Evolutionary conservation across 2,888 invertebrate species (phyloP), one percentile per base, ranked within the genome.

Genomic region (Antheraea yamamai): DNA sequence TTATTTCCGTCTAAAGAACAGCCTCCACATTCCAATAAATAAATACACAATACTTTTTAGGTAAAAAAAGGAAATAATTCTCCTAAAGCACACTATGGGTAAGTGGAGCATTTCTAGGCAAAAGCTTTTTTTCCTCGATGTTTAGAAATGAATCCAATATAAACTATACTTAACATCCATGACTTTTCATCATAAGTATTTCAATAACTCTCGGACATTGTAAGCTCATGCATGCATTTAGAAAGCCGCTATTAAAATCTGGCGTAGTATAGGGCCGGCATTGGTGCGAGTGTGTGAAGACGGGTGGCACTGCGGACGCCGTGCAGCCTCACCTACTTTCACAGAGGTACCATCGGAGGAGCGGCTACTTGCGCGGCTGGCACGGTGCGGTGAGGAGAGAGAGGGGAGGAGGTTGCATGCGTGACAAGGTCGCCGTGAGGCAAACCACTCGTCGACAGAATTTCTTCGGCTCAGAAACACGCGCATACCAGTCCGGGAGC

Each of bases 401-500:
- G 35, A 39, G 35, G 35, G 79, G 83, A 81, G 85, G 83, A 85
- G 80, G 86, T 86, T 84, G 88, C 83, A 85, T 82, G 81, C 82
- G 84, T 85, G 87, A 89, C 94, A 94, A 94, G 94, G 94, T 94
- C 94, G 93, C 88, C 88, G 91, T 91, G 91, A 94, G 94, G 94
- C 93, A 93, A 94, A 94, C 94, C 92, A 93, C 94, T 94, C 92
- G 88, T 88, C 91, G 90, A 89, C 90, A 91, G 89, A 93, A 93
- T 92, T 91, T 93, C 92, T 92, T 92, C 89, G 90, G 84, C 85
- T 87, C 91, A 91, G 90, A 91, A 88, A 91, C 92, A 90, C 89
- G 86, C 89, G 86, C 90, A 90, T 90, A 90, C 90, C 90, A 90
- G 90, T 88, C 86, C 86, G 87, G 83, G 87, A 88, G 88, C 87